Conservation (phyloP, 1,140 invertebrate species). For the Solenopsis invicta region DNA sequence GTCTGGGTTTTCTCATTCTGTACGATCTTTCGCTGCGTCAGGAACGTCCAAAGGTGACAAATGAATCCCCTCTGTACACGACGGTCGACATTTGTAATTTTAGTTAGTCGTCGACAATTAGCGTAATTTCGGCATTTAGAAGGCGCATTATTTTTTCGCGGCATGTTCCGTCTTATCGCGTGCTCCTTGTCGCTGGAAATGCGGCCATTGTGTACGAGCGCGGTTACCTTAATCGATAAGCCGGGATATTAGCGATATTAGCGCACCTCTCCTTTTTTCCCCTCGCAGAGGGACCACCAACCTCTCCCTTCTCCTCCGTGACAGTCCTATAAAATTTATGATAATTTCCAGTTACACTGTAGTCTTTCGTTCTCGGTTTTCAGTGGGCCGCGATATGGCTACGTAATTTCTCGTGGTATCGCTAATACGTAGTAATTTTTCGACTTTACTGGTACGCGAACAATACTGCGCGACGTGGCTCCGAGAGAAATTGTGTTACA, state of each 20-base stretch:
- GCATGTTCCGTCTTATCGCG: slow-evolving; percentile 58
- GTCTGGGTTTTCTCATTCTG: slow-evolving; percentile 40
- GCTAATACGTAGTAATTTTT: slow-evolving; percentile 53
- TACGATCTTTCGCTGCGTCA: slow-evolving; percentile 16
- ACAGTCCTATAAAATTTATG: slow-evolving; percentile 57
- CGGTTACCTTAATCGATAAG: slow-evolving; percentile 70
- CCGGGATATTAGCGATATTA: slow-evolving; percentile 74
- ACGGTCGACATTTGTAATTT: slow-evolving; percentile 56
- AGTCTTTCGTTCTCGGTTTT: slow-evolving; percentile 39
- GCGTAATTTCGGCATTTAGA: slow-evolving; percentile 69
- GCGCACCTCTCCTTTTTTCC: slow-evolving; percentile 49
- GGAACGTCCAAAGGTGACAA: not conserved
- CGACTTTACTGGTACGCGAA: slow-evolving; percentile 8
- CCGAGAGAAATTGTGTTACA: slow-evolving; percentile 4
- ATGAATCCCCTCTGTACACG: slow-evolving; percentile 10
- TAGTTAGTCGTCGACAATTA: slow-evolving; percentile 62
- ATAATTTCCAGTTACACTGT: slow-evolving; percentile 44
- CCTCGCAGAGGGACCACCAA: not conserved
- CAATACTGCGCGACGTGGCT: not conserved
- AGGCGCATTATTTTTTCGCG: slow-evolving; percentile 50
- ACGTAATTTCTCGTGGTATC: slow-evolving; percentile 34
- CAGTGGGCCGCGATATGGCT: not conserved
- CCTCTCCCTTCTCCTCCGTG: slow-evolving; percentile 14
- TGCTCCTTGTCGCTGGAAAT: slow-evolving; percentile 60
- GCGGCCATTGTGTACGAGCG: not conserved